Base-by-base conservation (phyloP, 92 coral and sea anemone species). In the Epizoanthus stellaris region DNA sequence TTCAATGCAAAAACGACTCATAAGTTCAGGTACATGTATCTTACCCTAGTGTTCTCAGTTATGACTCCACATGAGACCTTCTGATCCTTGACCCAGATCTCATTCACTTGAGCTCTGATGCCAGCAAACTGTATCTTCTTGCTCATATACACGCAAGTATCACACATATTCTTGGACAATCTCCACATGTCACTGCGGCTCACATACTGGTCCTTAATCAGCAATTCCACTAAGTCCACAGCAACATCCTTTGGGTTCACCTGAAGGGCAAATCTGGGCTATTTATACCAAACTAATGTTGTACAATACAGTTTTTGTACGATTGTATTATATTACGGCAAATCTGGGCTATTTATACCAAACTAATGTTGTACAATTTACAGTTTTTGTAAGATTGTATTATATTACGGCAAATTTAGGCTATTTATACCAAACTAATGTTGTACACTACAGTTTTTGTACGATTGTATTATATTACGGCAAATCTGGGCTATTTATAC, bases 171-270 rank as follows among this genome's bases (percentile, higher is more conserved):
- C 79, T 95, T 93, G 56, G 95, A 90, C 68, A 96, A 88, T 68
- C 99, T 81, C 99, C 99, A 96, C 98, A 96, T 96, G 75, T 96
- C 99, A 75, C 93, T 94, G 49, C 99, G 91, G 19, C 98, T 86
- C 53, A 94, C 82, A 87, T 92, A 94, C 86, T 94, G 98, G 73
- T 96, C 99, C 87, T 93, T 94, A 17, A 96, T 86, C 61, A 92
- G 82, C 10, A 96, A 76, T 82, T 96, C 99, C 13, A 94, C 99
- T 85, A 96, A 86, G 40, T 95, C 97, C 15, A 96, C 91, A 3
- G 88, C 88, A 47, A 94, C 95, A 68, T 87, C 89, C 38, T 85
- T 70, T 1, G 98, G 98, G 52, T 93, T 93, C 21, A 93, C 95
- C 86, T 88, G 34, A 2, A 80, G 38, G 17, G 68, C 34, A 66